Evolutionary conservation across 2,797 vertebrate species (phyloP).

Genomic region (Enteromius fasciolatus): DNA sequence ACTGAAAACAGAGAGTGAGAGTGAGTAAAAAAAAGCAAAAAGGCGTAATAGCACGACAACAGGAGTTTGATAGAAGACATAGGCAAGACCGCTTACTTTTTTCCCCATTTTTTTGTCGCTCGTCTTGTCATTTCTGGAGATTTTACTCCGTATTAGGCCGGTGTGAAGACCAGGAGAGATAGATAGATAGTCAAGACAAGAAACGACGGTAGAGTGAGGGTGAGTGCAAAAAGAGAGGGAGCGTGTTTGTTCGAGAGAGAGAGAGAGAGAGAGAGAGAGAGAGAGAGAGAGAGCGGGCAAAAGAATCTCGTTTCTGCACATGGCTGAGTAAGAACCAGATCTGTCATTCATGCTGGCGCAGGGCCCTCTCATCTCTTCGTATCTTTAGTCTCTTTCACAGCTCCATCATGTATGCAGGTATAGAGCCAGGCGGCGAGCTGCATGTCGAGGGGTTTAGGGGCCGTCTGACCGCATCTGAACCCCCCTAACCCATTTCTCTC

Average conservation of each 20-base stretch:
- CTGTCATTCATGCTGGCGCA: conserved; percentile 70
- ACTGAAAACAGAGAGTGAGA: conserved; percentile 41
- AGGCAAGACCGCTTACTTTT: neutral
- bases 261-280: conserved; percentile 48
- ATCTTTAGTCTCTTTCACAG: conserved; percentile 49
- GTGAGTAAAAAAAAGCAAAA: conserved; percentile 41
- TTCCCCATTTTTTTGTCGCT: neutral
- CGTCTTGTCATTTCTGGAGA: conserved; percentile 3
- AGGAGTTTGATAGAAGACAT: conserved; percentile 33
- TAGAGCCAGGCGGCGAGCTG: conserved; percentile 49
- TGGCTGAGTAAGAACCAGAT: conserved; percentile 68
- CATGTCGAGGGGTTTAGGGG: conserved; percentile 16
- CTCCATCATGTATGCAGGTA: conserved; percentile 67
- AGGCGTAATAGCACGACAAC: conserved; percentile 31
- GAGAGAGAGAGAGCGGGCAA: conserved; percentile 57
- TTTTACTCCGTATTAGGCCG: conserved; percentile 10
- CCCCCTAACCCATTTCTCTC: conserved; percentile 43
- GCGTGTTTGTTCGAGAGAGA: conserved; percentile 27
- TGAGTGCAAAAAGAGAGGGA: conserved; percentile 18
- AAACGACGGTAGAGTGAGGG: conserved; percentile 35
- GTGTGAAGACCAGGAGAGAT: conserved; percentile 33
- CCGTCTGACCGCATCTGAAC: conserved; percentile 45
- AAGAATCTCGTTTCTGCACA: conserved; percentile 56
- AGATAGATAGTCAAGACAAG: conserved; percentile 38
- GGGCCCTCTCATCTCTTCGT: conserved; percentile 67